Evolutionary conservation across 2,888 invertebrate species (phyloP).

Genomic region (Elgonia sp.): DNA sequence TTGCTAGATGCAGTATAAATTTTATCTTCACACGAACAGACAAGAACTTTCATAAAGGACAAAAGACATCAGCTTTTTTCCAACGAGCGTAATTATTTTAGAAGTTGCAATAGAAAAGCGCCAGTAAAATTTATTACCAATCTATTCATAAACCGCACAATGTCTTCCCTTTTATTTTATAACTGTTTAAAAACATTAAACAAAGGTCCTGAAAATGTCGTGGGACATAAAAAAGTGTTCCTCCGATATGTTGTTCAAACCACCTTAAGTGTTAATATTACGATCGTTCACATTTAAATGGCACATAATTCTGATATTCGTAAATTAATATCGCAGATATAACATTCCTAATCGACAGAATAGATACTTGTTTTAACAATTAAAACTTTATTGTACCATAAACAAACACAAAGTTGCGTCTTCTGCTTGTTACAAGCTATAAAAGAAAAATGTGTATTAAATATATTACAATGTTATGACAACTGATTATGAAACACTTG

Average conservation of each 20-base stretch:
- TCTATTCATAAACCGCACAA: slow-evolving; percentile 2
- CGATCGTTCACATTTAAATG: slow-evolving; percentile 6
- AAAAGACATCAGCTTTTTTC: slow-evolving; percentile 28
- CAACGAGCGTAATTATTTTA: slow-evolving; percentile 23
- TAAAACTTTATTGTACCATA: slow-evolving; percentile 8
- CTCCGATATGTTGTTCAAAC: neutral
- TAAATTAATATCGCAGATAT: neutral
- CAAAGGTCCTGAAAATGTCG: too few species aligned
- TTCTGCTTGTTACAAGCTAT: slow-evolving; percentile 20
- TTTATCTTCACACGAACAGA: slow-evolving; percentile 41
- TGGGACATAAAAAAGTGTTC: neutral
- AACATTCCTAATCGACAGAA: neutral
- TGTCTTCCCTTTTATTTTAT: neutral
- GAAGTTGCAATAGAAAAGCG: slow-evolving; percentile 21
- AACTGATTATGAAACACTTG: too few species aligned
- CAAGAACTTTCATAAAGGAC: slow-evolving; percentile 40
- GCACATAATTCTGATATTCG: slow-evolving; percentile 20
- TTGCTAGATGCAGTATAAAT: slow-evolving; percentile 47
- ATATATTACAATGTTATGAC: neutral
- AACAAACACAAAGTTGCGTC: slow-evolving; percentile 4
- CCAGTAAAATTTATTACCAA: slow-evolving; percentile 25
- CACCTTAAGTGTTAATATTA: too few species aligned
- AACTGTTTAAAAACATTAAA: neutral
- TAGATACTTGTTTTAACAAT: slow-evolving; percentile 1
- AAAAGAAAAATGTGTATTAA: slow-evolving; percentile 38